Conservation (phyloP, 2,797 vertebrate species). For the Gallinago stenura region DNA sequence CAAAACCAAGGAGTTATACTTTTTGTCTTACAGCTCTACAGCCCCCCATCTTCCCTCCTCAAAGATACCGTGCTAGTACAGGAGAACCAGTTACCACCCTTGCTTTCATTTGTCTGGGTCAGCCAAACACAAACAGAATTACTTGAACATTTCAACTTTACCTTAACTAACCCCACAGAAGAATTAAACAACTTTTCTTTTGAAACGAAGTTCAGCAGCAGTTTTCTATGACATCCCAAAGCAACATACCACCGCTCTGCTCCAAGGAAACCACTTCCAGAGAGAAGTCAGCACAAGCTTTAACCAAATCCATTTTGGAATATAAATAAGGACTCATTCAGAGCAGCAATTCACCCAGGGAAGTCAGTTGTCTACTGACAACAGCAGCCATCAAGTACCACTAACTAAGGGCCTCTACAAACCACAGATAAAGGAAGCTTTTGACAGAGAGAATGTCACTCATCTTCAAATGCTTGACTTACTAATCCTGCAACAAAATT, state of each 20-base stretch:
- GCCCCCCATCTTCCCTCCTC: background rate
- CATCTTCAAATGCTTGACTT: background rate
- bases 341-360: background rate
- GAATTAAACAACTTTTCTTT: constrained; percentile 1
- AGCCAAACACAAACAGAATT: background rate
- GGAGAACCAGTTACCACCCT: background rate
- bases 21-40: background rate
- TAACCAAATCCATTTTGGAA: background rate
- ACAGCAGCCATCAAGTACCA: background rate
- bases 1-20: background rate
- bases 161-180: background rate
- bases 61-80: background rate
- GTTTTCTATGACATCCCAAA: background rate
- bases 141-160: background rate
- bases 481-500: background rate
- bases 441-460: background rate
- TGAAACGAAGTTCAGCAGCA: background rate
- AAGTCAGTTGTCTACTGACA: background rate
- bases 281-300: background rate
- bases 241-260: background rate
- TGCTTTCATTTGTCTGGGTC: background rate
- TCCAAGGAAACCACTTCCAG: constrained; percentile 27
- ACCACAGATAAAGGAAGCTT: constrained; percentile 14
- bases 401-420: background rate
- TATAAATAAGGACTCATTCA: constrained; percentile 33